phyloP scores from a whole-genome alignment of 1,140 invertebrate genomes.

The Bombus waltoni region DNA sequence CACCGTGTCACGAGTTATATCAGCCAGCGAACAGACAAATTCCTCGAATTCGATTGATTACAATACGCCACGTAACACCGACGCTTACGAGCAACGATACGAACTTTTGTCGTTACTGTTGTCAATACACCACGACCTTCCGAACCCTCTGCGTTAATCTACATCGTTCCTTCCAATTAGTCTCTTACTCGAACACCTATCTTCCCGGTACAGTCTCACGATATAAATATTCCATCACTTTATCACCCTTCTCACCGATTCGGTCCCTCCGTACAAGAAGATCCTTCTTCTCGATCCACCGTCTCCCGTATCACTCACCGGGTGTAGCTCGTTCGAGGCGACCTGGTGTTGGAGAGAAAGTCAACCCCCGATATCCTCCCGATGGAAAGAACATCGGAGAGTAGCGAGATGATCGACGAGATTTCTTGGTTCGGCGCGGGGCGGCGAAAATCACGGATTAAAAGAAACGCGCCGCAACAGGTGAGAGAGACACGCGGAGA shows the following conservation, averaged over 20 bases:
- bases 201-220: background rate
- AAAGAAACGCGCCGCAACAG: constrained; percentile 55
- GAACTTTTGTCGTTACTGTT: background rate
- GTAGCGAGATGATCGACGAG: background rate
- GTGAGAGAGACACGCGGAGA: constrained; percentile 42
- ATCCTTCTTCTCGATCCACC: background rate
- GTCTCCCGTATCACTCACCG: background rate
- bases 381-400: background rate
- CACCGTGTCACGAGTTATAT: constrained; percentile 32
- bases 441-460: constrained; percentile 49
- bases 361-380: background rate
- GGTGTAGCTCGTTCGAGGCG: background rate
- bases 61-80: constrained; percentile 10
- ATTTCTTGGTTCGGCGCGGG: constrained; percentile 14
- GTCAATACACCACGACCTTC: constrained; percentile 26
- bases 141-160: background rate
- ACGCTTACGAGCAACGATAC: background rate
- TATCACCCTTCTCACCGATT: background rate
- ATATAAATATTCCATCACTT: constrained; percentile 3
- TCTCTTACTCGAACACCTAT: background rate
- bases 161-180: background rate
- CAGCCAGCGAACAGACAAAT: background rate
- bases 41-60: constrained; percentile 11
- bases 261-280: background rate
- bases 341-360: background rate